These are phyloP conservation scores for Malurus elegans DNA, from an alignment of 2,113 vertebrate species.

Conservation along the genomic window DNA sequence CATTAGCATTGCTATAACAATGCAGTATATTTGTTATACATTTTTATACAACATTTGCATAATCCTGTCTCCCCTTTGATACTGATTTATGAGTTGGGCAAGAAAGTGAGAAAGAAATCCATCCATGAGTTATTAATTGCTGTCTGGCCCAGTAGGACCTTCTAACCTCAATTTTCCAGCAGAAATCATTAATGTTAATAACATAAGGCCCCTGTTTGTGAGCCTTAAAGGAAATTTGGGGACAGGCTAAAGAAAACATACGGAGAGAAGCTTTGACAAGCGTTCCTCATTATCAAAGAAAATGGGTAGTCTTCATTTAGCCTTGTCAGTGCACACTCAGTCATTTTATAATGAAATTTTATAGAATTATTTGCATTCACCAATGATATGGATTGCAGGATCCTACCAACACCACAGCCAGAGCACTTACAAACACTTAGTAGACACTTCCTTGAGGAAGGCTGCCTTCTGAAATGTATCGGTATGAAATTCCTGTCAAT, in stretches of 20 bases:
- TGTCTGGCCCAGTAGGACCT: conserved; percentile 40
- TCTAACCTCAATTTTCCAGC: conserved; percentile 66
- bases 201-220: not conserved
- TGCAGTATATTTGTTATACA: not conserved
- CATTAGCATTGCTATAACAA: not conserved
- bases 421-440: not conserved
- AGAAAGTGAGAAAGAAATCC: conserved; percentile 45
- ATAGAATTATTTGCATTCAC: not conserved
- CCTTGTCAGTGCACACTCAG: not conserved
- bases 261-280: not conserved
- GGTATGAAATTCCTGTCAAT: not conserved
- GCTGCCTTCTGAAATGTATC: not conserved
- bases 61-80: conserved; percentile 48
- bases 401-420: not conserved
- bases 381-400: not conserved
- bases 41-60: conserved; percentile 37
- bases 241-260: not conserved
- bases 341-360: not conserved
- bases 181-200: conserved; percentile 60
- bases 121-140: conserved; percentile 56
- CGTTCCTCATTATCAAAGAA: not conserved
- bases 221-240: not conserved
- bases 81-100: conserved; percentile 60
- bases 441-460: not conserved
- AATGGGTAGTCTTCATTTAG: not conserved